A percentile compares a stretch with the other conserved stretches of the same genome.
phyloP scores from a whole-genome alignment of 2,888 invertebrate species.

The Polyommatus iphigenia region DNA sequence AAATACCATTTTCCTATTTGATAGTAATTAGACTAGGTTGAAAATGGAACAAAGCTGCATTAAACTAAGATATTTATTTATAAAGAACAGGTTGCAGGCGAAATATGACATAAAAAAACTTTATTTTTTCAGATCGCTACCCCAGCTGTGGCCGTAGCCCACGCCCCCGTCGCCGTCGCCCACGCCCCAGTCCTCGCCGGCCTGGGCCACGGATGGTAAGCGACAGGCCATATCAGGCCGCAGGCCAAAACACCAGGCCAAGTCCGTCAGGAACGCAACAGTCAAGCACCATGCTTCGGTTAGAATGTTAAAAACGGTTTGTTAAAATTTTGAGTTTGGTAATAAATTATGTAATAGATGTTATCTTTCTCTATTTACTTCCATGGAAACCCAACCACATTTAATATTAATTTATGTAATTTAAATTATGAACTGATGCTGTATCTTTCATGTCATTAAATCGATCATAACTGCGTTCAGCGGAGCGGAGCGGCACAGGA shows the following conservation, averaged over 20 bases:
- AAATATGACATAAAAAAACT: no score
- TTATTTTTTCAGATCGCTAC: slow-evolving; percentile 57
- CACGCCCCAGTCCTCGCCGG: slow-evolving; percentile 44
- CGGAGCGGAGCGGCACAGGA: no score
- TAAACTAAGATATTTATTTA: no score
- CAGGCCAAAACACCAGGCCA: slow-evolving; percentile 46
- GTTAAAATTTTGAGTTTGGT: slow-evolving; percentile 32
- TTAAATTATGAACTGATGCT: no score
- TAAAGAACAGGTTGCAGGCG: no score
- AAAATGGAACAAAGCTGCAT: no score
- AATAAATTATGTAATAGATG: slow-evolving; percentile 34
- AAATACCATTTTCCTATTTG: no score
- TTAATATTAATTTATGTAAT: no score
- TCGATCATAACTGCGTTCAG: no score
- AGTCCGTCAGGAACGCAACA: slow-evolving; percentile 57
- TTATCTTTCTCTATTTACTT: neutral
- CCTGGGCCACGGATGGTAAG: slow-evolving; percentile 67
- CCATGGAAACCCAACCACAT: neutral
- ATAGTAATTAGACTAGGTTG: no score
- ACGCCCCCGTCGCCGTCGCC: slow-evolving; percentile 56
- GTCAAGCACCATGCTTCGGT: slow-evolving; percentile 56
- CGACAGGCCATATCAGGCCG: slow-evolving; percentile 32
- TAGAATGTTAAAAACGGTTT: slow-evolving; percentile 33
- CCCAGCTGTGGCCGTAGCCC: slow-evolving; percentile 64
- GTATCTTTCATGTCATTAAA: no score